These are phyloP conservation scores for Cyrtorhinus lividipennis DNA, from an alignment of 1,140 invertebrate species.

Conservation along the genomic window DNA sequence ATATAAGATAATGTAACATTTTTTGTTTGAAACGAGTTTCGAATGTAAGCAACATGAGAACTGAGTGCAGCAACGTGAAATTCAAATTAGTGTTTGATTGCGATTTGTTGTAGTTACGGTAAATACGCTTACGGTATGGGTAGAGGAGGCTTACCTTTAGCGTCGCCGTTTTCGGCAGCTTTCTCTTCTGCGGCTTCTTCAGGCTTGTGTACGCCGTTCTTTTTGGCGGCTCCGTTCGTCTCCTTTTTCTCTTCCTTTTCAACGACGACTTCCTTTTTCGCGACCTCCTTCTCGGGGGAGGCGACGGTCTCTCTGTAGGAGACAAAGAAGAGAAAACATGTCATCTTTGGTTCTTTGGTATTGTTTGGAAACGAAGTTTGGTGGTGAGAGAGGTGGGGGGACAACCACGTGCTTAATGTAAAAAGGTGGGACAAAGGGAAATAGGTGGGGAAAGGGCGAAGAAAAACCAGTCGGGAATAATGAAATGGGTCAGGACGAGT, in stretches of 20 bases:
- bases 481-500: not conserved
- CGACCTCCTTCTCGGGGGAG: constrained; percentile 39
- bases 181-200: constrained; percentile 42
- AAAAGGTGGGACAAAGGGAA: not conserved
- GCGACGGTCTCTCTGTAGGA: constrained; percentile 26
- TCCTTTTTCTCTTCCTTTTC: constrained; percentile 31
- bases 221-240: constrained; percentile 14
- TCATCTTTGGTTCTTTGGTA: too few relatives aligned
- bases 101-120: too few relatives aligned
- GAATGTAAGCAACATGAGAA: too few relatives aligned
- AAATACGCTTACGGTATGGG: too few relatives aligned
- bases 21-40: too few relatives aligned
- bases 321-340: not conserved
- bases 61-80: too few relatives aligned
- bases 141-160: constrained; percentile 34
- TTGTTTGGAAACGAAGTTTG: too few relatives aligned
- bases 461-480: constrained; percentile 5
- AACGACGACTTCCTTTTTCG: constrained; percentile 33
- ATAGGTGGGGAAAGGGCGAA: not conserved
- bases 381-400: not conserved
- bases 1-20: too few relatives aligned
- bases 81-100: too few relatives aligned
- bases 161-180: constrained; percentile 43
- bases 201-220: constrained; percentile 33
- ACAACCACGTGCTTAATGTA: not conserved